A percentile compares a stretch with the other conserved stretches of the same genome.
Conservation (phyloP, 2,888 invertebrate species). For the Theretra japonica region DNA sequence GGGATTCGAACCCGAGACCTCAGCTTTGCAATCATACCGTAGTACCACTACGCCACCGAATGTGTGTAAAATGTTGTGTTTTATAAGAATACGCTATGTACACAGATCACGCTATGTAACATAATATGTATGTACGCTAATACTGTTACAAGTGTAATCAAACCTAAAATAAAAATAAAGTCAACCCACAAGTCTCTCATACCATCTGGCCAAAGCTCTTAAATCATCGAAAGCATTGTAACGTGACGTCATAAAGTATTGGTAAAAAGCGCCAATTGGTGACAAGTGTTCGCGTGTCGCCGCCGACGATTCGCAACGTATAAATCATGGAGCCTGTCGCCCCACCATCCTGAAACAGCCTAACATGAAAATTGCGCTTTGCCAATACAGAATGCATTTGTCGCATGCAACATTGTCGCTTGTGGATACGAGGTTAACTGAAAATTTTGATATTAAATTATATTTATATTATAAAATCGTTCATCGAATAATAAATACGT, state of each 20-base stretch:
- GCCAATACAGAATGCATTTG: constrained; percentile 74
- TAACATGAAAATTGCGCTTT: constrained; percentile 79
- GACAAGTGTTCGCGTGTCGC: constrained; percentile 73
- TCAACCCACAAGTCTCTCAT: no score
- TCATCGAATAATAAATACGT: no score
- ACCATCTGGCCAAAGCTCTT: no score
- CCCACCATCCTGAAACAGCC: constrained; percentile 66
- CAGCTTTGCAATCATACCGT: no score
- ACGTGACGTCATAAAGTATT: neutral
- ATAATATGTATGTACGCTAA: no score
- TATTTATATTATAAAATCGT: neutral
- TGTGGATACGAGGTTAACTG: constrained; percentile 55
- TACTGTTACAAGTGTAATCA: no score
- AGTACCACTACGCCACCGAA: no score
- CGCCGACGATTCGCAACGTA: constrained; percentile 50
- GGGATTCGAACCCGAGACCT: no score
- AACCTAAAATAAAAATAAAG: no score
- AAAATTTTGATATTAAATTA: constrained; percentile 44
- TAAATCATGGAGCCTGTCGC: constrained; percentile 75
- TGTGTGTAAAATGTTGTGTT: no score
- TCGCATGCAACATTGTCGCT: constrained; percentile 69
- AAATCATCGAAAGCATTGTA: neutral
- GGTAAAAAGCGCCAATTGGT: constrained; percentile 60
- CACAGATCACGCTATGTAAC: no score
- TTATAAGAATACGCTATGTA: no score